Evolutionary conservation across 2,797 vertebrate species (phyloP).

Genomic region (Lateolabrax maculatus): DNA sequence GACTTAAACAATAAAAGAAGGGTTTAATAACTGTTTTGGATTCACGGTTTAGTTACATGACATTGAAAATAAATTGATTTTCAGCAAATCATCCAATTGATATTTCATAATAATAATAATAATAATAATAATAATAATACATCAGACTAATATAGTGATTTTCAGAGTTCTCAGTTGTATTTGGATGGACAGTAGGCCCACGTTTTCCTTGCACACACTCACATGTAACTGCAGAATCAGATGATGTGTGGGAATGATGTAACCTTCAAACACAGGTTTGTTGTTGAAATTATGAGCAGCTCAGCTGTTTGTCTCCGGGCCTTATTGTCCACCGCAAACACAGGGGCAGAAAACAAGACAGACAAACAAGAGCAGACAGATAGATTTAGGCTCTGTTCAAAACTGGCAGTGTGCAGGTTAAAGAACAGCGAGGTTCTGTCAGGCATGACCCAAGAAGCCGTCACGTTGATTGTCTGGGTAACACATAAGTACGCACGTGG

Average conservation of each 20-base stretch:
- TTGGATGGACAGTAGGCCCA: neutral
- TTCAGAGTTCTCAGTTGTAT: too few relatives aligned
- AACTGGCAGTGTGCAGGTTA: too few relatives aligned
- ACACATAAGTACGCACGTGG: neutral
- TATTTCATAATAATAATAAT: too few relatives aligned
- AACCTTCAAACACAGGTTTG: constrained; percentile 58
- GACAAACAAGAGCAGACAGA: neutral
- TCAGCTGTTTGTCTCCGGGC: constrained; percentile 50
- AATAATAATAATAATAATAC: too few relatives aligned
- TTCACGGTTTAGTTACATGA: neutral
- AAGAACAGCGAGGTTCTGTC: neutral
- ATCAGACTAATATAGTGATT: too few relatives aligned
- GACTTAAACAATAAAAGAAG: neutral
- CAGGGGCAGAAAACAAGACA: neutral
- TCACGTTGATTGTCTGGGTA: too few relatives aligned
- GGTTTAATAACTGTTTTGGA: constrained; percentile 7
- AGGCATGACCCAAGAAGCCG: neutral
- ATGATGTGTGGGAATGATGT: constrained; percentile 58
- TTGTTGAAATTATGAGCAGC: constrained; percentile 44
- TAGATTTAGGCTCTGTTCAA: too few relatives aligned
- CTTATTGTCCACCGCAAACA: constrained; percentile 11
- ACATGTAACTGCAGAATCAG: constrained; percentile 57
- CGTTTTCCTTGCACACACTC: constrained; percentile 14
- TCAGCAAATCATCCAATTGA: neutral
- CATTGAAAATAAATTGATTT: constrained; percentile 14